A percentile compares a stretch with the other conserved stretches of the same genome.
Conservation (phyloP, 92 coral and sea anemone species). For the Muricea muricata region DNA sequence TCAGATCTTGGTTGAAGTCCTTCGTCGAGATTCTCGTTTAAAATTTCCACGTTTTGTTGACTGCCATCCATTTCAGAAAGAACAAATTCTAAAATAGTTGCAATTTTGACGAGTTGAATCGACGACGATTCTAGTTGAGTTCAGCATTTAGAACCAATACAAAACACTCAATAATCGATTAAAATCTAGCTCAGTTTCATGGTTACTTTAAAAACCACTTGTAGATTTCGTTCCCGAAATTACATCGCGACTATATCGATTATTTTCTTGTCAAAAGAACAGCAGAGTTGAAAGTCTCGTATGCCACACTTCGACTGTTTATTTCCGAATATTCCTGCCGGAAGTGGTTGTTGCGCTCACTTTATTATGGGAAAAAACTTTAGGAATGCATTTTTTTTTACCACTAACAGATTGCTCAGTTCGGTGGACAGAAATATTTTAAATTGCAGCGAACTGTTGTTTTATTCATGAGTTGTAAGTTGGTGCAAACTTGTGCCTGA, state of each 20-base stretch:
- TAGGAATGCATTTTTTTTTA: neutral
- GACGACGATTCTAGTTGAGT: neutral
- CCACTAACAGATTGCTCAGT: neutral
- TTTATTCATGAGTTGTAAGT: slow-evolving; percentile 9
- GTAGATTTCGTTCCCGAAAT: neutral
- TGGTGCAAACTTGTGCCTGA: too few relatives aligned
- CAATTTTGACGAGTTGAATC: neutral
- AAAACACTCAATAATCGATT: neutral
- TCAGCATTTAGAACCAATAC: neutral
- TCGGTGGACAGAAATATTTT: neutral
- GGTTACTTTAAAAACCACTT: neutral
- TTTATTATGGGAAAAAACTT: neutral
- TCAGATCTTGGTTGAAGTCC: neutral
- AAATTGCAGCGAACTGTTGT: neutral
- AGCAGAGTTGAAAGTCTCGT: neutral
- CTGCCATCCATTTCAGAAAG: neutral
- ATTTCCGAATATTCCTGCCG: neutral
- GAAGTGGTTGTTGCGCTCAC: neutral
- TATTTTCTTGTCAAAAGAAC: neutral
- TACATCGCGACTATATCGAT: neutral
- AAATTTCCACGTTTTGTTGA: neutral
- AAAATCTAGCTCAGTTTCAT: neutral
- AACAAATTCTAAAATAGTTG: neutral
- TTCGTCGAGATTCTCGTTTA: neutral
- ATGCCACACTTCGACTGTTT: neutral